These are phyloP conservation scores for Chaetodon auriga DNA, from an alignment of 2,113 vertebrate species.

Conservation along the genomic window DNA sequence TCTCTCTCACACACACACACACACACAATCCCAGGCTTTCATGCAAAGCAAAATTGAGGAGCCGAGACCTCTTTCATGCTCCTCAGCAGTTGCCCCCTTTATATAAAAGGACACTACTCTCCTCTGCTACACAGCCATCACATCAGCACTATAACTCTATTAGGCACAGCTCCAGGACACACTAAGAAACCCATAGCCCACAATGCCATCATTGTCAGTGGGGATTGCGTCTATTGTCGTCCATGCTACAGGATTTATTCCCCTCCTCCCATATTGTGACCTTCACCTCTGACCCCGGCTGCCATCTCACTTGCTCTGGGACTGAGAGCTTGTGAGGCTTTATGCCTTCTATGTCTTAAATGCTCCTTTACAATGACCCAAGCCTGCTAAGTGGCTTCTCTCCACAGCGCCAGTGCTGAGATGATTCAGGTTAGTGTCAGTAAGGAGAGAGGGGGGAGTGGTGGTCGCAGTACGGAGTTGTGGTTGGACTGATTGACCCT, in stretches of 20 bases:
- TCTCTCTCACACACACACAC: conserved; percentile 42
- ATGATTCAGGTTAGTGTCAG: conserved; percentile 75
- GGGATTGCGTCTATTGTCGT: conserved; percentile 77
- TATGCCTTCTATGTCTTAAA: conserved; percentile 67
- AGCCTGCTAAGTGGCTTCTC: conserved; percentile 73
- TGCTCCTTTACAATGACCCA: conserved; percentile 62
- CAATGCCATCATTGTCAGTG: conserved; percentile 82
- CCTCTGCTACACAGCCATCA: conserved; percentile 70
- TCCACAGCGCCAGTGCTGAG: conserved; percentile 43
- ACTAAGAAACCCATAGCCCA: conserved; percentile 75
- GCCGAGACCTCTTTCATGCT: conserved; percentile 71
- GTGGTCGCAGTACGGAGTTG: conserved; percentile 41
- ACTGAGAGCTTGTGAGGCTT: conserved; percentile 61
- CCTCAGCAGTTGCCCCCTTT: conserved; percentile 54
- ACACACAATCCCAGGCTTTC: conserved; percentile 69
- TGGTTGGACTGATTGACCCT: conserved; percentile 74
- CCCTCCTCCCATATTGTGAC: conserved; percentile 79
- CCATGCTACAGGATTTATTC: conserved; percentile 81
- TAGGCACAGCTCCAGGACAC: conserved; percentile 83
- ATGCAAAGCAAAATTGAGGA: conserved; percentile 74
- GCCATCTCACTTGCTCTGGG: conserved; percentile 73
- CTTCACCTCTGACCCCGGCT: conserved; percentile 79
- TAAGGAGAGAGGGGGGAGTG: conserved; percentile 6
- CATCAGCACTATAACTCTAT: conserved; percentile 84
- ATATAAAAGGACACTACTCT: conserved; percentile 75